Conservation (phyloP, 2,113 vertebrate species). For the Poecilia latipinna region DNA sequence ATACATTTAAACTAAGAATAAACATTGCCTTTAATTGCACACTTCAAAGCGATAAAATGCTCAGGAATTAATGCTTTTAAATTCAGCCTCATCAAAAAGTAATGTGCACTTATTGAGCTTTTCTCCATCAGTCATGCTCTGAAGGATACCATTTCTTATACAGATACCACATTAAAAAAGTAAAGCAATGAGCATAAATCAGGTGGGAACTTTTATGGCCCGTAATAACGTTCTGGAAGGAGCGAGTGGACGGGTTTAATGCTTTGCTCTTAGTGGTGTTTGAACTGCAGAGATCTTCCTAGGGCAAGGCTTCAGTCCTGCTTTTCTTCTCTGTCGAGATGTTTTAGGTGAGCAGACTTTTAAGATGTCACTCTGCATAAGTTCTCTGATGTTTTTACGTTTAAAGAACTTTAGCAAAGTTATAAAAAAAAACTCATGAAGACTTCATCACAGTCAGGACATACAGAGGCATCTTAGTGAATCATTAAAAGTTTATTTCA, state of each 20-base stretch:
- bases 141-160: constrained; percentile 35
- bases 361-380: constrained; percentile 10
- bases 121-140: constrained; percentile 35
- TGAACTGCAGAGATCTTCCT: constrained; percentile 13
- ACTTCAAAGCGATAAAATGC: constrained; percentile 32
- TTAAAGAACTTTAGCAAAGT: constrained; percentile 16
- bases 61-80: constrained; percentile 34
- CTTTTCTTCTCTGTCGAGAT: constrained; percentile 13
- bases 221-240: constrained; percentile 31
- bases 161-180: constrained; percentile 45
- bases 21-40: constrained; percentile 15
- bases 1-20: constrained; percentile 12
- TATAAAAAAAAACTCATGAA: constrained; percentile 1
- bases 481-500: neutral
- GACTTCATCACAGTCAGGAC: neutral
- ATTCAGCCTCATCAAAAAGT: constrained; percentile 53
- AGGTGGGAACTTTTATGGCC: constrained; percentile 40
- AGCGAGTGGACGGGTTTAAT: constrained; percentile 38
- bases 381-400: constrained; percentile 2
- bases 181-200: constrained; percentile 38
- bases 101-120: constrained; percentile 41
- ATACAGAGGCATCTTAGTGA: neutral
- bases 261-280: constrained; percentile 14
- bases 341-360: constrained; percentile 21
- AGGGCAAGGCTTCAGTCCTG: constrained; percentile 4